These are phyloP conservation scores for Palythoa heliodiscus DNA, from an alignment of 92 coral and sea anemone genomes.

Conservation along the genomic window DNA sequence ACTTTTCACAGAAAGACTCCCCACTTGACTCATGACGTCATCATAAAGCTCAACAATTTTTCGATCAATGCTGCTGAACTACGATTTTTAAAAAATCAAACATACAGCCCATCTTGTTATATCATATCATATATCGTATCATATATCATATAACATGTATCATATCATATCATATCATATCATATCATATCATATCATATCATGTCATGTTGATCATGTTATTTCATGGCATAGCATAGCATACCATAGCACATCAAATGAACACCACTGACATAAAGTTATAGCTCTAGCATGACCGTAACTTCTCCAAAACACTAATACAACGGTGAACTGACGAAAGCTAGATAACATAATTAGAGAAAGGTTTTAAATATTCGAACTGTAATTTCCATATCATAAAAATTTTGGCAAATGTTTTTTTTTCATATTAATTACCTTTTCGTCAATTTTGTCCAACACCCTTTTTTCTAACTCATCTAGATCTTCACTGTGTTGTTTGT, in stretches of 20 bases:
- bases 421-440: conserved; percentile 56
- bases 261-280: no score
- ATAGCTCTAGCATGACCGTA: no score
- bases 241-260: no score
- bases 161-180: no score
- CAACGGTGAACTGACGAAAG: no score
- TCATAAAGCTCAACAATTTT: conserved; percentile 80
- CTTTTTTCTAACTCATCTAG: conserved; percentile 66
- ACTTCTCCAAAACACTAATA: no score
- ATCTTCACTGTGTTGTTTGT: conserved; percentile 72
- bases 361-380: background rate
- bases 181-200: no score
- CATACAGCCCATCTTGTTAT: background rate
- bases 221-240: no score
- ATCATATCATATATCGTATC: no score
- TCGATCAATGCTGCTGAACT: conserved; percentile 80
- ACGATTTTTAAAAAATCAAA: background rate
- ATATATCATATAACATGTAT: no score
- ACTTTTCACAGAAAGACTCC: conserved; percentile 60
- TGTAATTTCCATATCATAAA: background rate
- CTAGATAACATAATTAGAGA: background rate
- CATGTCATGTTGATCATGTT: no score
- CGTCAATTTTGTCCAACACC: conserved; percentile 66
- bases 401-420: no score
- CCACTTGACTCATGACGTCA: conserved; percentile 79